Base-by-base conservation (phyloP, 2,888 invertebrate genomes). In the Cosmopolites sordidus region DNA sequence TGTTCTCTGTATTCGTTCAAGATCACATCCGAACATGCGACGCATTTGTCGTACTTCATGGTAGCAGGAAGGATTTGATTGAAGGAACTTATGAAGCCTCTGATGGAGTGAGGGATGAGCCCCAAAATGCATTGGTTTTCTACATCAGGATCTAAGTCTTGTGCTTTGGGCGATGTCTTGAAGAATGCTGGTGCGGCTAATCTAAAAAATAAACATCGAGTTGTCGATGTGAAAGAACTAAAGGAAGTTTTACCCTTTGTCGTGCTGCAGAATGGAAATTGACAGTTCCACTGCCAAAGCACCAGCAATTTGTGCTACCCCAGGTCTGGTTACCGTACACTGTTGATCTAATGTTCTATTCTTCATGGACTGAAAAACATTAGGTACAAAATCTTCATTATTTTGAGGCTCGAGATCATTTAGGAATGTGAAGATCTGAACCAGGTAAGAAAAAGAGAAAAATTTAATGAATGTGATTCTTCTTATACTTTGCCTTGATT, bases 271-370 rank as follows among this genome's bases (percentile, higher is more conserved):
- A 39, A 96, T 61, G 0, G 89, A 87, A 0, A 94, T 83, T 37
- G 96, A 77, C 43, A 99, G 73, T 75, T 99, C 99, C 0, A 92
- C 95, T 0, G 94, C 94, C 53, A 95, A 76, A 2, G 92, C 91
- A 14, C 87, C 87, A 0, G 95, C 96, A 45, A 98, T 85, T 68
- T 89, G 87, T 0, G 96, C 91, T 12, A 91, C 84, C 1, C 97
- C 98, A 0, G 98, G 97, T 48, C 98, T 79, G 0, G 95, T 92
- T 15, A 99, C 98, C 0, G 98, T 99, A 70, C 99, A 99, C 71
- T 99, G 98, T 71, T 98, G 95, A 74, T 99, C 99, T 55, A 99
- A 73, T 0, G 97, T 96, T 48, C 97, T 83, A 70, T 96, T 94
- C 64, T 81, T 83, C 47, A 88, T 78, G 0, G 95, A 94, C 95